Evolutionary conservation across 2,113 vertebrate species (phyloP).

Genomic region (Uropsilus gracilis): DNA sequence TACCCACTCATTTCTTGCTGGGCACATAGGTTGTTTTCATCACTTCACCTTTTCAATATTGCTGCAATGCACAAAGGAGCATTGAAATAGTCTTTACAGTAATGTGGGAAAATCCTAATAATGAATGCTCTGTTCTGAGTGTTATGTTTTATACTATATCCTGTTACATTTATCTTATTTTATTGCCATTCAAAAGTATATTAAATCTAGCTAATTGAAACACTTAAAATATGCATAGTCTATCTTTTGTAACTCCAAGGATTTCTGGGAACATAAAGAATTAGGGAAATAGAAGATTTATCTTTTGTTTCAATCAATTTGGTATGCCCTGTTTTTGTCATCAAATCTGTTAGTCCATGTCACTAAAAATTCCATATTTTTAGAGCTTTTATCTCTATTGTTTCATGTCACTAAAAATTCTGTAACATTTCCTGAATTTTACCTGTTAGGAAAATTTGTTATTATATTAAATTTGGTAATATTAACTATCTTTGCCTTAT

Average conservation of each 20-base stretch:
- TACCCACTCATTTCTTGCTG: too few species aligned
- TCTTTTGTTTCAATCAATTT: background rate
- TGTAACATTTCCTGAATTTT: background rate
- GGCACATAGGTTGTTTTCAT: too few species aligned
- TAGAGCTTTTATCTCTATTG: too few species aligned
- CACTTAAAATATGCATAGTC: background rate
- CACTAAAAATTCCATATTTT: background rate
- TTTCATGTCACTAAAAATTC: background rate
- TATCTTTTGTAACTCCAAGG: background rate
- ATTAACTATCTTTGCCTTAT: background rate
- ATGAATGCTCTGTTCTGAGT: background rate
- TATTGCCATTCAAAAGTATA: background rate
- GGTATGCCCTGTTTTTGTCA: background rate
- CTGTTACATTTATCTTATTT: background rate
- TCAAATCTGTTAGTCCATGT: rapidly evolving
- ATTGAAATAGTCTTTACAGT: background rate
- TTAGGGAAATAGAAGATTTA: background rate
- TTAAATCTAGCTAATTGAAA: background rate
- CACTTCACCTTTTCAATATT: too few species aligned
- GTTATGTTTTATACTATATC: background rate
- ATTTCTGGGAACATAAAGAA: background rate
- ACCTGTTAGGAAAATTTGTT: background rate
- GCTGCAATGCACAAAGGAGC: too few species aligned
- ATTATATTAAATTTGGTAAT: background rate
- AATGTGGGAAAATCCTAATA: background rate